These are phyloP conservation scores for Hedychridium roseum DNA, from an alignment of 2,888 invertebrate genomes.

Conservation along the genomic window DNA sequence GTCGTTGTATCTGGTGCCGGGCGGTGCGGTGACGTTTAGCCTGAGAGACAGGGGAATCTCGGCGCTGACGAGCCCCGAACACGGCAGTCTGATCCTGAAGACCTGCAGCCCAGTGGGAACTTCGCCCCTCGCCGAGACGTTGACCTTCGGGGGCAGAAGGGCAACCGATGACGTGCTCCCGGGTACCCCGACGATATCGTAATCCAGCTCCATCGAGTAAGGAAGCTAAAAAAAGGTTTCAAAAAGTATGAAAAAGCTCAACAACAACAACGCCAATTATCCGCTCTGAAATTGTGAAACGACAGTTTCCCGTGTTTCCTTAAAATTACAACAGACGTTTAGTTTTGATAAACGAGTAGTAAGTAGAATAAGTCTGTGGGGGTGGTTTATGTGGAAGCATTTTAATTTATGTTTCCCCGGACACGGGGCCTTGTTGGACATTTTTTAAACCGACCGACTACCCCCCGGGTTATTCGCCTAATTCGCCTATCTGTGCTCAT, in stretches of 20 bases:
- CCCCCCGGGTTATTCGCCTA: too few species aligned
- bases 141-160: conserved; percentile 81
- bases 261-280: too few species aligned
- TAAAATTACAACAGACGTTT: too few species aligned
- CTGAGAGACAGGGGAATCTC: conserved; percentile 85
- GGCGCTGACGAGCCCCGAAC: conserved; percentile 81
- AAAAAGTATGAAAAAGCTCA: not conserved
- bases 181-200: conserved; percentile 71
- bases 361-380: too few species aligned
- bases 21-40: conserved; percentile 79
- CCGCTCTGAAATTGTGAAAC: too few species aligned
- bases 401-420: too few species aligned
- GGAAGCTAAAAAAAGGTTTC: conserved; percentile 69
- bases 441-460: too few species aligned
- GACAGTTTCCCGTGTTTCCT: too few species aligned
- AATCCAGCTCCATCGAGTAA: conserved; percentile 80
- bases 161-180: conserved; percentile 64
- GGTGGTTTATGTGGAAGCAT: too few species aligned
- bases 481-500: too few species aligned
- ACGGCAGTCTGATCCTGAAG: conserved; percentile 81
- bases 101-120: conserved; percentile 82
- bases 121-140: conserved; percentile 81
- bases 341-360: too few species aligned
- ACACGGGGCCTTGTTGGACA: too few species aligned
- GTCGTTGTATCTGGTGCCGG: conserved; percentile 73